Evolutionary conservation across 2,888 invertebrate genomes (phyloP).

Genomic region (Gari tellinella): DNA sequence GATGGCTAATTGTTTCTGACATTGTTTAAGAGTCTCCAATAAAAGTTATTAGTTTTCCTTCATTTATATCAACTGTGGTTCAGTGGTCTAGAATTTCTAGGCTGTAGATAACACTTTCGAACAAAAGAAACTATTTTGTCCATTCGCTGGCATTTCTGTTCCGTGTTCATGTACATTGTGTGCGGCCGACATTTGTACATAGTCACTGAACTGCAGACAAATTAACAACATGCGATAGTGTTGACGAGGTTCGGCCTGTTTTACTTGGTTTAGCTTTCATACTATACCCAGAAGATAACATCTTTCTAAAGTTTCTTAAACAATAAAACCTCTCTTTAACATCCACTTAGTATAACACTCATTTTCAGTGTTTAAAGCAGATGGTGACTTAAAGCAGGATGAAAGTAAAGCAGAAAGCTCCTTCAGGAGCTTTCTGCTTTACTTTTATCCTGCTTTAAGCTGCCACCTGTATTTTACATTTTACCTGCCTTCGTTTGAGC

Average conservation of each 20-base stretch:
- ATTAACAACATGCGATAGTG: constrained; percentile 22
- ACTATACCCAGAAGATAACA: constrained; percentile 26
- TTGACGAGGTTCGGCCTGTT: constrained; percentile 25
- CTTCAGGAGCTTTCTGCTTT: too few relatives aligned
- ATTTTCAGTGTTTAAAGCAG: too few relatives aligned
- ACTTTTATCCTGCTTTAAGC: too few relatives aligned
- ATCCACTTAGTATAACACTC: too few relatives aligned
- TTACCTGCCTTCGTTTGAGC: too few relatives aligned
- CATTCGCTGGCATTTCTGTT: constrained; percentile 2
- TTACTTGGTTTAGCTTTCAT: constrained; percentile 13
- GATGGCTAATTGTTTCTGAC: constrained; percentile 7
- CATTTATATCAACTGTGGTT: too few relatives aligned
- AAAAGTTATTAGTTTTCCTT: background rate
- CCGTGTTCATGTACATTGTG: background rate
- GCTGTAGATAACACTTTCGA: constrained; percentile 1
- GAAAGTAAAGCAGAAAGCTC: too few relatives aligned
- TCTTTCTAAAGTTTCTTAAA: constrained; percentile 5
- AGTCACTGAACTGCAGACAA: constrained; percentile 21
- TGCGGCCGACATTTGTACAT: constrained; percentile 10
- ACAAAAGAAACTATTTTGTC: constrained; percentile 12
- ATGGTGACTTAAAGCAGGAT: too few relatives aligned
- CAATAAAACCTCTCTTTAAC: background rate
- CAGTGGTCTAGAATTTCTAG: too few relatives aligned
- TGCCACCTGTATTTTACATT: too few relatives aligned
- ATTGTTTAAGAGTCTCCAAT: background rate